Conservation (phyloP, 2,113 vertebrate genomes). For the Gallinago media region DNA sequence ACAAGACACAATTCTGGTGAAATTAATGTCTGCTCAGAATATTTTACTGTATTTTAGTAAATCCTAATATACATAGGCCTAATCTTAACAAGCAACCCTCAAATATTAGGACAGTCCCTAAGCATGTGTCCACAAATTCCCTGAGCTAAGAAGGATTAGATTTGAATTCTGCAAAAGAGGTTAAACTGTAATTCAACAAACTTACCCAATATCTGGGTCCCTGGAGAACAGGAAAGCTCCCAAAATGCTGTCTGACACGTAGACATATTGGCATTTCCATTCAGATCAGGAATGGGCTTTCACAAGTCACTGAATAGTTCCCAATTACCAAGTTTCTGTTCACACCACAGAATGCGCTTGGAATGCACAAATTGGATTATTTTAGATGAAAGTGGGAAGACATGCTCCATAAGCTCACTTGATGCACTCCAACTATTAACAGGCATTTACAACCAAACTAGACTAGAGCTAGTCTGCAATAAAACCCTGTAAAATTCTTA, state of each 20-base stretch:
- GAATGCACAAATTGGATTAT: neutral
- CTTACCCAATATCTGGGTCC: neutral
- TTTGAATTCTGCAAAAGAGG: neutral
- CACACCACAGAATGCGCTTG: neutral
- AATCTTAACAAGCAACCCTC: neutral
- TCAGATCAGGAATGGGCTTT: neutral
- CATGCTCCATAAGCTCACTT: neutral
- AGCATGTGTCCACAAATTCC: neutral
- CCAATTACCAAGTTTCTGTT: neutral
- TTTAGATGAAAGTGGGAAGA: neutral
- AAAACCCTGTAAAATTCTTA: neutral
- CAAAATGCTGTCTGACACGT: neutral
- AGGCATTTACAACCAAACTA: neutral
- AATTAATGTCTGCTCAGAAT: neutral
- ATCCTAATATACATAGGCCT: neutral
- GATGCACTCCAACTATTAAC: neutral
- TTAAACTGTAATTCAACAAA: neutral
- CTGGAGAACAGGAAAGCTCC: neutral
- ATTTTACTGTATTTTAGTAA: neutral
- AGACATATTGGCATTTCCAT: neutral
- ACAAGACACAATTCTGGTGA: neutral
- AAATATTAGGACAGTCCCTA: neutral
- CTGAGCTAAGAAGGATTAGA: neutral
- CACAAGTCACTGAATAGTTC: neutral
- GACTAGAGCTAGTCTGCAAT: neutral